Conservation (phyloP, 2,888 invertebrate species). For the Atrina japonica region DNA sequence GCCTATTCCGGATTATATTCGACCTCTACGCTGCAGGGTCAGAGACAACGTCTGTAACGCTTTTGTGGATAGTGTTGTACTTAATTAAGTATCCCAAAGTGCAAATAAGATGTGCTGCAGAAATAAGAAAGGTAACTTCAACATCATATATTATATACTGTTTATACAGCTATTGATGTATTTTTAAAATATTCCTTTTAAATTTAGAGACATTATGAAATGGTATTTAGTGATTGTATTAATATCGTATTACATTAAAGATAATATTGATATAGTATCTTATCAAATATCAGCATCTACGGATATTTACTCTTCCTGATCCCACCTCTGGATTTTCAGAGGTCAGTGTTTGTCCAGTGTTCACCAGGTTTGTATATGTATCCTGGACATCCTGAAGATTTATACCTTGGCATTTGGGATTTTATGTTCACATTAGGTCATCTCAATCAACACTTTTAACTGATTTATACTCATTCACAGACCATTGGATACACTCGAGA, state of each 20-base stretch:
- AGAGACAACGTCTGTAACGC: slow-evolving; percentile 33
- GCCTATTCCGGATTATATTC: slow-evolving; percentile 37
- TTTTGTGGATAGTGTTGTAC: slow-evolving; percentile 35
- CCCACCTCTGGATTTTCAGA: too few species aligned
- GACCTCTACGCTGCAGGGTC: slow-evolving; percentile 39
- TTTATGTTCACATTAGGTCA: too few species aligned
- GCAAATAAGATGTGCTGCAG: slow-evolving; percentile 30
- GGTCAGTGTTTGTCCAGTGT: too few species aligned
- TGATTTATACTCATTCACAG: too few species aligned
- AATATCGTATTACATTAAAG: not conserved
- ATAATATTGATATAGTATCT: too few species aligned
- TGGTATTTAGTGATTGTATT: not conserved
- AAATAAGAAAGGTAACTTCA: slow-evolving; percentile 23
- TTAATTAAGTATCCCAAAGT: slow-evolving; percentile 34
- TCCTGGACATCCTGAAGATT: too few species aligned
- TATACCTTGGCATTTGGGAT: too few species aligned
- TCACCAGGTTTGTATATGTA: too few species aligned
- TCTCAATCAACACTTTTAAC: too few species aligned
- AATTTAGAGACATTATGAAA: not conserved
- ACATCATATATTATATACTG: not conserved
- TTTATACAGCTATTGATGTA: not conserved
- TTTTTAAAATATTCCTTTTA: not conserved
- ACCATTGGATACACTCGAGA: slow-evolving; percentile 12
- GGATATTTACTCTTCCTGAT: too few species aligned
- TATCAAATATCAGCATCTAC: too few species aligned